Conservation (phyloP, 1,140 invertebrate genomes). For the Cotesia glomerata region DNA sequence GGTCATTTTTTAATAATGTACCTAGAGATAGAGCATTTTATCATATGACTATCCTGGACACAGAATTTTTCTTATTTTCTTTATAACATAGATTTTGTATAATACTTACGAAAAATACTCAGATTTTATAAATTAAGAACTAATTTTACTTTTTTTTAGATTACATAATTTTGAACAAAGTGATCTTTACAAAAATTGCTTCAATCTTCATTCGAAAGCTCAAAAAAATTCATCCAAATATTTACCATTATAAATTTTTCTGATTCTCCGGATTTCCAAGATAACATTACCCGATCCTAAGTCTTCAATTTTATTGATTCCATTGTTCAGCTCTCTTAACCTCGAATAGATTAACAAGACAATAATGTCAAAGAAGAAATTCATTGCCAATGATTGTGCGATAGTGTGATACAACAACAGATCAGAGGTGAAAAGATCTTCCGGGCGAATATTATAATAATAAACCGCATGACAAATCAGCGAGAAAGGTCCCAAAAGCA, state of each 20-base stretch:
- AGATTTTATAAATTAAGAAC: too few relatives aligned
- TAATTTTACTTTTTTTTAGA: too few relatives aligned
- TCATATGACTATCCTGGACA: too few relatives aligned
- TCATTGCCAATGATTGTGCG: slow-evolving; percentile 41
- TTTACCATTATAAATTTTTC: slow-evolving; percentile 41
- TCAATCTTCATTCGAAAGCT: background rate
- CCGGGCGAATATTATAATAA: slow-evolving; percentile 39
- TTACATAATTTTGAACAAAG: too few relatives aligned
- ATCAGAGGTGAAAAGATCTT: slow-evolving; percentile 47
- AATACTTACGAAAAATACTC: too few relatives aligned
- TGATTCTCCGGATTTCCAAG: slow-evolving; percentile 40
- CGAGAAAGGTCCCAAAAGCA: slow-evolving; percentile 36
- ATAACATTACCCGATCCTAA: slow-evolving; percentile 26
- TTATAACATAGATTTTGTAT: too few relatives aligned
- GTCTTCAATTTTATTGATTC: slow-evolving; percentile 33
- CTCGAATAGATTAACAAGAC: slow-evolving; percentile 36
- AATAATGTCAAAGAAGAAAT: slow-evolving; percentile 42
- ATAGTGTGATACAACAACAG: slow-evolving; percentile 47
- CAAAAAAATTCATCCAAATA: background rate
- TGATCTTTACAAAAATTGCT: too few relatives aligned
- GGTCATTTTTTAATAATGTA: too few relatives aligned
- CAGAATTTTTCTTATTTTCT: too few relatives aligned
- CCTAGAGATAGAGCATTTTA: too few relatives aligned
- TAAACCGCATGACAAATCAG: slow-evolving; percentile 40
- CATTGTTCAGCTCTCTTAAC: slow-evolving; percentile 38